Conservation (phyloP, 1,140 invertebrate genomes). For the Zophobas morio region DNA sequence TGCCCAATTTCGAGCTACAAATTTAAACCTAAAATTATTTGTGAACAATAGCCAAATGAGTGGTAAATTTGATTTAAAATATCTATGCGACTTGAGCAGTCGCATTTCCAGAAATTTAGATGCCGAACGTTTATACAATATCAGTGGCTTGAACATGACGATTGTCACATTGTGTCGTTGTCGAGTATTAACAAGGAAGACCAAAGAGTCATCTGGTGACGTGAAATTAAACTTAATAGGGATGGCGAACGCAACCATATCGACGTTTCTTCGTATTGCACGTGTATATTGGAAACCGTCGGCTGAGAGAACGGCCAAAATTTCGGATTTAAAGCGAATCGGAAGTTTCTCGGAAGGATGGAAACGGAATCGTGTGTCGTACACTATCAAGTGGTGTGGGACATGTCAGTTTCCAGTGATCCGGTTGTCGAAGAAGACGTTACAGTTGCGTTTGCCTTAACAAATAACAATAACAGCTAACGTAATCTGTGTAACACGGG, state of each 20-base stretch:
- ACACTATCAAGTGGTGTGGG: neutral
- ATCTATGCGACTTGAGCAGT: conserved; percentile 63
- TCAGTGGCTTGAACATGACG: conserved; percentile 61
- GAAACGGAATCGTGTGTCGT: conserved; percentile 13
- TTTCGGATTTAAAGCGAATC: conserved; percentile 31
- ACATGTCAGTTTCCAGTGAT: conserved; percentile 51
- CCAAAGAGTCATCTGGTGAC: conserved; percentile 65
- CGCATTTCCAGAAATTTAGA: conserved; percentile 68
- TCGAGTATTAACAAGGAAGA: conserved; percentile 64
- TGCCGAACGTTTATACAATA: conserved; percentile 63
- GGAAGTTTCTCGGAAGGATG: neutral
- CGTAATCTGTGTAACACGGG: conserved; percentile 66
- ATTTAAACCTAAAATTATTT: conserved; percentile 66
- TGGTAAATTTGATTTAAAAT: conserved; percentile 65
- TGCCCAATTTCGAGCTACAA: conserved; percentile 56
- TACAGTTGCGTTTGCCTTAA: conserved; percentile 55
- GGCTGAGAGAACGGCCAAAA: neutral
- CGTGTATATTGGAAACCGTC: conserved; percentile 35
- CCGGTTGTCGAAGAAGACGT: conserved; percentile 43
- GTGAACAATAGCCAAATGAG: conserved; percentile 66
- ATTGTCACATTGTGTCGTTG: conserved; percentile 62
- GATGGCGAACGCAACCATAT: conserved; percentile 43
- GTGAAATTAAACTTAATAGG: conserved; percentile 65
- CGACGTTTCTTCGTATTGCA: conserved; percentile 33
- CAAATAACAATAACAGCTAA: conserved; percentile 68